Base-by-base conservation (phyloP, 2,113 vertebrate genomes). In the Cryptomyrus ogoouensis region DNA sequence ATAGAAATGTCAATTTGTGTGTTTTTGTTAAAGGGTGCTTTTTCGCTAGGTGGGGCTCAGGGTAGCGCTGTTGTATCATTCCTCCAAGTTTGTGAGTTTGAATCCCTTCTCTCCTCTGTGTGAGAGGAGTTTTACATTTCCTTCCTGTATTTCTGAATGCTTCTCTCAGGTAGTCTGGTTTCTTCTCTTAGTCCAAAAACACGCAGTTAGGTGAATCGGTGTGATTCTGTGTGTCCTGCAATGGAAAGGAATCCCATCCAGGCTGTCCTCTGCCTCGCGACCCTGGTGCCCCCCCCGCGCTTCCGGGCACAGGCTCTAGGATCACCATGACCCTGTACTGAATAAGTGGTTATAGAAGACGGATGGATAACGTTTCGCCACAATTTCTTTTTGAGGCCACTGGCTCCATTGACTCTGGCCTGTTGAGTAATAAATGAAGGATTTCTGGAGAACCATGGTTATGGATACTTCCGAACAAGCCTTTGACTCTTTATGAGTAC, bases 401-500 rank as follows among this genome's bases (percentile, higher is more conserved):
- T 1, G 49, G 56, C 52, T 46, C 88, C 80, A 89, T 88, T 90
- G 88, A 56, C 74, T 47, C 5, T 52, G 27, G 77, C 74, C 42
- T 27, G 74, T 66, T 83, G 92, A 42, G 80, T 90, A 90, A 92
- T 91, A 90, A 87, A 91, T 90, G 87, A 80, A 83, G 86, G 49
- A 91, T 83, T 83, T 90, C 66, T 49, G 86, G 90, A 88, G 50
- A 62, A 85, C 88, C 4, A 12, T 88, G 89, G 90, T 83, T 70
- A 44, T 89, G 90, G 90, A 88, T 87, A 86, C 83, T 90, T 90
- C 91, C 77, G 83, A 88, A 89, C 70, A 58, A 83, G 31, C 66
- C 85, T 88, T 89, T 92, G 91, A 89, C 88, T 91, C 77, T 89
- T 89, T 92, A 89, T 93, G 91, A 92, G 90, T 93, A 90, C 94